phyloP scores from a whole-genome alignment of 2,113 vertebrate species.

The Sphyrna mokarran region DNA sequence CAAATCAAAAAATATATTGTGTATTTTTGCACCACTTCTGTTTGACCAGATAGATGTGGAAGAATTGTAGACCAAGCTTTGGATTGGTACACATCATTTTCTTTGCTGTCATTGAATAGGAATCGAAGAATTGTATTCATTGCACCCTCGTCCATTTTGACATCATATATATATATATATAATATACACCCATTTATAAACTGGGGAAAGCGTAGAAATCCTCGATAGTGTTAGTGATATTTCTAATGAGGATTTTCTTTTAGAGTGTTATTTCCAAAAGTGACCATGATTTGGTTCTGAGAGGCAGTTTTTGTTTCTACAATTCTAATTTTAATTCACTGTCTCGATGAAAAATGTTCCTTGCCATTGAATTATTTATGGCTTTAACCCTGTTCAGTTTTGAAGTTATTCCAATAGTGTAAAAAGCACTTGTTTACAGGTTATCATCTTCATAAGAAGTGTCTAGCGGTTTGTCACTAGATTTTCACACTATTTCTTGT shows the following conservation, averaged over 20 bases:
- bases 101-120: not conserved
- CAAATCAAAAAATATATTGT: too few species aligned
- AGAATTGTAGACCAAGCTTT: constrained; percentile 61
- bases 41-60: not conserved
- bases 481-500: not conserved
- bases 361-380: not conserved
- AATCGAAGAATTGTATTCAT: too few species aligned
- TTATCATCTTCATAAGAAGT: not conserved
- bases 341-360: not conserved
- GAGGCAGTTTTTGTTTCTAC: not conserved
- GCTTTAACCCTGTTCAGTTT: not conserved
- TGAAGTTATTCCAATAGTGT: not conserved
- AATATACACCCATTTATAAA: constrained; percentile 65
- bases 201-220: constrained; percentile 43
- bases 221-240: not conserved
- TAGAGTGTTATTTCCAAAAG: not conserved
- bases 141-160: too few species aligned
- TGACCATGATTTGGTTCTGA: not conserved
- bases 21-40: not conserved
- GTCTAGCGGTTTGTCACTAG: not conserved
- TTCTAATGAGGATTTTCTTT: not conserved
- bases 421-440: not conserved
- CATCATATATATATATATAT: too few species aligned
- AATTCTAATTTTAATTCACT: not conserved
- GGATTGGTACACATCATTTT: constrained; percentile 55